phyloP scores from a whole-genome alignment of 2,113 vertebrate genomes.

The Marmota monax region DNA sequence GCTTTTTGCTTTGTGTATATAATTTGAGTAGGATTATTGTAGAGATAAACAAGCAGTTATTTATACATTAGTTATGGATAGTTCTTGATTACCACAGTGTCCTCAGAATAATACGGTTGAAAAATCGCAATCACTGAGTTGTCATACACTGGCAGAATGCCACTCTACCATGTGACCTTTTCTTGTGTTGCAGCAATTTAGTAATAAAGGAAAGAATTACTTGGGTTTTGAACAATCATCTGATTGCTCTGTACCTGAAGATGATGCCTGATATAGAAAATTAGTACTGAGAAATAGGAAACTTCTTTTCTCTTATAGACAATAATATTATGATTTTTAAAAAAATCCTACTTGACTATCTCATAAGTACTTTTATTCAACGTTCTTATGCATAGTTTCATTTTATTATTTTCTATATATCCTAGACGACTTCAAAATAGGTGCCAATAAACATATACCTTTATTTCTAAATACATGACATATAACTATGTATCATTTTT shows the following conservation, averaged over 20 bases:
- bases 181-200: slow-evolving; percentile 82
- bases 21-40: slow-evolving; percentile 75
- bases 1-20: slow-evolving; percentile 62
- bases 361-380: slow-evolving; percentile 59
- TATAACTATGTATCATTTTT: background rate
- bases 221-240: slow-evolving; percentile 80
- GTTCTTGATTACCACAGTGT: slow-evolving; percentile 88
- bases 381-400: slow-evolving; percentile 46
- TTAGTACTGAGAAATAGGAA: slow-evolving; percentile 4
- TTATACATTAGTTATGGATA: slow-evolving; percentile 90
- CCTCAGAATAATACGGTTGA: slow-evolving; percentile 88
- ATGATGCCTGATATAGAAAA: slow-evolving; percentile 27
- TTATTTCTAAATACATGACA: slow-evolving; percentile 55
- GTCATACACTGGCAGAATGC: slow-evolving; percentile 87
- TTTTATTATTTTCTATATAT: slow-evolving; percentile 57
- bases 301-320: slow-evolving; percentile 61
- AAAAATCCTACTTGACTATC: slow-evolving; percentile 28
- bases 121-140: slow-evolving; percentile 88
- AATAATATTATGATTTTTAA: background rate
- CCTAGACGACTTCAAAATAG: slow-evolving; percentile 38
- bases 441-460: background rate
- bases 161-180: slow-evolving; percentile 87
- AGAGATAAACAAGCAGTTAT: slow-evolving; percentile 86
- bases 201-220: slow-evolving; percentile 79
- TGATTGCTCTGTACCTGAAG: slow-evolving; percentile 71